phyloP scores from a whole-genome alignment of 2,113 vertebrate genomes.

The Oncorhynchus nerka region DNA sequence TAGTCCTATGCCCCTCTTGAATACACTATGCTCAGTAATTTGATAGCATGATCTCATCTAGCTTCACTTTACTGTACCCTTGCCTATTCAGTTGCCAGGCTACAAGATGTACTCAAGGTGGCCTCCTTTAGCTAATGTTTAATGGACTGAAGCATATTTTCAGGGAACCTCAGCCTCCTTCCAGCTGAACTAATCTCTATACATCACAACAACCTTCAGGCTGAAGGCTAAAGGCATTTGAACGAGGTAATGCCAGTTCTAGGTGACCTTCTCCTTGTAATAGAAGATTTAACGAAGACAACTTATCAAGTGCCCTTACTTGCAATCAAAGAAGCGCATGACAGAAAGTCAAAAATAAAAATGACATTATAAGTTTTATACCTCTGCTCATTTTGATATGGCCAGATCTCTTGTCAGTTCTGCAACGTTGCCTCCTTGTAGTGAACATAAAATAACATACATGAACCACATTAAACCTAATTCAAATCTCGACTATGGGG shows the following conservation, averaged over 20 bases:
- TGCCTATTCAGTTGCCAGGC: conserved; percentile 41
- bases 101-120: conserved; percentile 50
- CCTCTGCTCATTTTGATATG: too few species aligned
- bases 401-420: too few species aligned
- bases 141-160: conserved; percentile 8
- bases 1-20: too few species aligned
- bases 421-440: too few species aligned
- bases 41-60: too few species aligned
- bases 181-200: conserved; percentile 1
- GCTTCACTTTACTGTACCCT: not conserved
- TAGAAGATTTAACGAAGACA: conserved; percentile 30
- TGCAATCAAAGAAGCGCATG: conserved; percentile 9
- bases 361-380: not conserved
- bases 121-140: conserved; percentile 48
- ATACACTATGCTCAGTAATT: too few species aligned
- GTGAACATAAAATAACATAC: too few species aligned
- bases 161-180: conserved; percentile 24
- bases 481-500: too few species aligned
- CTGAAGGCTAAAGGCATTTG: conserved; percentile 56
- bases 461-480: too few species aligned
- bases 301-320: conserved; percentile 27
- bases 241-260: conserved; percentile 32
- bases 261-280: conserved; percentile 57
- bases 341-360: not conserved
- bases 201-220: not conserved